phyloP scores from a whole-genome alignment of 2,888 invertebrate genomes.

The Sacculina carcini region DNA sequence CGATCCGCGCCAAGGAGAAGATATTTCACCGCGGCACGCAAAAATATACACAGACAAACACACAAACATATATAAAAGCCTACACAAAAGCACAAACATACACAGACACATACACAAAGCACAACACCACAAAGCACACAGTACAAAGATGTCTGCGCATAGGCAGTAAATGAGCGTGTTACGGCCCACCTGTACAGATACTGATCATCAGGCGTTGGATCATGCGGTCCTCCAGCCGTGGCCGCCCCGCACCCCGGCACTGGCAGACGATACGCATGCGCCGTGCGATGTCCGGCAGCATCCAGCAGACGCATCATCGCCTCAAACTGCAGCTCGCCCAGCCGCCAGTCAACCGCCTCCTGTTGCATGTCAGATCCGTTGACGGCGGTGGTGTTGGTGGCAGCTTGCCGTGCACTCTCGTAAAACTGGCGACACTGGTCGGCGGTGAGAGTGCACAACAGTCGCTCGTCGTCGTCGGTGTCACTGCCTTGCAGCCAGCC shows the following conservation, averaged over 20 bases:
- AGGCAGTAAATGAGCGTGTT: slow-evolving; percentile 74
- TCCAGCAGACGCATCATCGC: slow-evolving; percentile 90
- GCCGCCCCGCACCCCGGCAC: slow-evolving; percentile 32
- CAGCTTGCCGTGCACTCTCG: slow-evolving; percentile 35
- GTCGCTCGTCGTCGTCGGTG: slow-evolving; percentile 51
- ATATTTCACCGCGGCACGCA: no score
- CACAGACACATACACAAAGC: no score
- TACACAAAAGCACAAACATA: no score
- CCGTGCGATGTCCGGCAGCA: slow-evolving; percentile 86
- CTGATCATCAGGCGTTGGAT: slow-evolving; percentile 85
- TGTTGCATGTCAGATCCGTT: background rate
- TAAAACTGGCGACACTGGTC: slow-evolving; percentile 12
- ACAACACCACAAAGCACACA: background rate
- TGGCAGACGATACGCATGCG: slow-evolving; percentile 73
- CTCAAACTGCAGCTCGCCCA: slow-evolving; percentile 84
- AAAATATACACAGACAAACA: no score
- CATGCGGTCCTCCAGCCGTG: slow-evolving; percentile 74
- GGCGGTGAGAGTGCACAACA: slow-evolving; percentile 29
- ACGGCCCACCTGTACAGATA: no score
- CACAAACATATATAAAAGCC: no score
- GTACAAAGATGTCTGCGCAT: slow-evolving; percentile 38
- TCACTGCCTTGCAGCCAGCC: no score
- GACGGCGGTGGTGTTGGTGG: slow-evolving; percentile 17
- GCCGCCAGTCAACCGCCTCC: slow-evolving; percentile 39
- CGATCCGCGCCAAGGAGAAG: no score